Evolutionary conservation across 2,888 invertebrate genomes (phyloP).

Genomic region (Drosophila peninsularis): DNA sequence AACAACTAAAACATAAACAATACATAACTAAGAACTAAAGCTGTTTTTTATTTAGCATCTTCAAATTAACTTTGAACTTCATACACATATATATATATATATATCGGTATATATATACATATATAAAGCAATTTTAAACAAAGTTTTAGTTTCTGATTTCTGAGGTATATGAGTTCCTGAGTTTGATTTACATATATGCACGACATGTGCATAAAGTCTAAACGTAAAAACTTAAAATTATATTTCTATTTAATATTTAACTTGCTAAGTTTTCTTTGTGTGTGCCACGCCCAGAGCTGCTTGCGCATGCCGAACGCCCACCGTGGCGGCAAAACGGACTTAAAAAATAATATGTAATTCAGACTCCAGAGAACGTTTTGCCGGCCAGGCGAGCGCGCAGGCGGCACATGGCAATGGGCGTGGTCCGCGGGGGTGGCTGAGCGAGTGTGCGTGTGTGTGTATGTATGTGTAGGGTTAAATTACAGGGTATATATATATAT

Average conservation of each 20-base stretch:
- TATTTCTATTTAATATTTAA: constrained; percentile 13
- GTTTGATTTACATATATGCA: constrained; percentile 69
- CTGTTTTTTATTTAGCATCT: constrained; percentile 68
- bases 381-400: constrained; percentile 13
- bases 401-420: constrained; percentile 13
- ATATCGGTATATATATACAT: constrained; percentile 1
- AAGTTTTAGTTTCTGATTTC: constrained; percentile 73
- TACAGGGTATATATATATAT: constrained; percentile 6
- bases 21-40: constrained; percentile 62
- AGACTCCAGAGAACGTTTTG: constrained; percentile 83
- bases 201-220: constrained; percentile 40
- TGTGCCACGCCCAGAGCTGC: constrained; percentile 37
- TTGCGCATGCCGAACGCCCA: not conserved
- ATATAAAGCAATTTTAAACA: constrained; percentile 39
- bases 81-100: not conserved
- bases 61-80: constrained; percentile 44
- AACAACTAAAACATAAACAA: constrained; percentile 61
- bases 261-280: constrained; percentile 16
- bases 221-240: constrained; percentile 49
- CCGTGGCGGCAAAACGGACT: constrained; percentile 67
- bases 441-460: constrained; percentile 1
- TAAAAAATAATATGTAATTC: constrained; percentile 85
- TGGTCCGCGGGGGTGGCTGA: constrained; percentile 9
- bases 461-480: not conserved
- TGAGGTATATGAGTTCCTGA: constrained; percentile 85